These are phyloP conservation scores for Ctenoplectra terminalis DNA, from an alignment of 1,140 invertebrate species.

Conservation along the genomic window DNA sequence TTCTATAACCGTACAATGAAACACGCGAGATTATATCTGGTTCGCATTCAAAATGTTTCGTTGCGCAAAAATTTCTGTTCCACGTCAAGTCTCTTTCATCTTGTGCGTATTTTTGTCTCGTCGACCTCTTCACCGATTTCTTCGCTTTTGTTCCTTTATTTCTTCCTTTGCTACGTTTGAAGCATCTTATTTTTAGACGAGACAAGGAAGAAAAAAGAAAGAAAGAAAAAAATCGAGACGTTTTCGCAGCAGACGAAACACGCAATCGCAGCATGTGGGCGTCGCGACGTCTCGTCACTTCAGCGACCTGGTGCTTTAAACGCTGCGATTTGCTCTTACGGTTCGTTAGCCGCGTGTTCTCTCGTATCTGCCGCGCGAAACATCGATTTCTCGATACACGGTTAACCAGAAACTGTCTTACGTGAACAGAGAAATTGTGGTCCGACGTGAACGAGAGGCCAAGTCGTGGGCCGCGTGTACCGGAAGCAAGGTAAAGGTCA, in stretches of 20 bases:
- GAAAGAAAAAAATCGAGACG: constrained; percentile 18
- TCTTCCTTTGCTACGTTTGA: background rate
- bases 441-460: background rate
- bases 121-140: background rate
- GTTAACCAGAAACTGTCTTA: constrained; percentile 31
- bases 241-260: constrained; percentile 40
- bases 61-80: background rate
- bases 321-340: constrained; percentile 46
- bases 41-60: background rate
- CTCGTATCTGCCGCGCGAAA: background rate
- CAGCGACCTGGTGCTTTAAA: constrained; percentile 58
- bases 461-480: background rate
- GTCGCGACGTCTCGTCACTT: constrained; percentile 62
- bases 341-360: constrained; percentile 50
- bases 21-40: background rate
- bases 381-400: constrained; percentile 35
- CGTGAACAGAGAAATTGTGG: constrained; percentile 41
- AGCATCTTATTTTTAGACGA: background rate
- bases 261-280: constrained; percentile 25
- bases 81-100: background rate
- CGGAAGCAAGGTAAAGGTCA: constrained; percentile 36
- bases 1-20: background rate
- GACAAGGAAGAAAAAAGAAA: too few species aligned
- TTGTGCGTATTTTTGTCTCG: background rate
- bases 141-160: constrained; percentile 10